Evolutionary conservation across 2,888 invertebrate genomes (phyloP).

Genomic region (Apocheima hispidaria): DNA sequence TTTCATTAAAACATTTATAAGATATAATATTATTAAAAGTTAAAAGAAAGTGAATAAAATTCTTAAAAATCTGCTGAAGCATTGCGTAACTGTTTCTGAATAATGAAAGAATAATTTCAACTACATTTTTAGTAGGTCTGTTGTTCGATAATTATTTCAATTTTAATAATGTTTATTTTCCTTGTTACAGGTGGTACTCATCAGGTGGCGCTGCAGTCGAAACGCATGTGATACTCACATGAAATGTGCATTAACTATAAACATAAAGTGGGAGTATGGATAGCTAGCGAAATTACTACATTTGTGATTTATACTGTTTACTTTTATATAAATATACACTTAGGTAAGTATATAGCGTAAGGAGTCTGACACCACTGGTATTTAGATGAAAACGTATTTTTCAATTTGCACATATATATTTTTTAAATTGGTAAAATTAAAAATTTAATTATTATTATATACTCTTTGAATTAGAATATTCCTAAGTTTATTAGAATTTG

Average conservation of each 20-base stretch:
- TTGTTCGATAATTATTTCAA: not conserved
- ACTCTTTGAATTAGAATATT: constrained; percentile 11
- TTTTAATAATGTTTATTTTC: constrained; percentile 40
- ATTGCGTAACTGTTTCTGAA: not conserved
- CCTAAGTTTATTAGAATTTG: not conserved
- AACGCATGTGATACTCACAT: constrained; percentile 67
- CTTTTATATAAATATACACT: constrained; percentile 54
- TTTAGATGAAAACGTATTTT: constrained; percentile 36
- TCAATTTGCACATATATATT: not conserved
- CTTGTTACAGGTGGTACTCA: constrained; percentile 71
- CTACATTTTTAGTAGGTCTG: not conserved
- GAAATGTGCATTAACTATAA: constrained; percentile 68
- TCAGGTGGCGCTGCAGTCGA: constrained; percentile 50
- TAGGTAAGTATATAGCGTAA: constrained; percentile 25
- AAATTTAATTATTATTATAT: constrained; percentile 3
- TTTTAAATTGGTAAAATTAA: not conserved
- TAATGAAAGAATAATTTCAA: too few species aligned
- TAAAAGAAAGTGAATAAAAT: too few species aligned
- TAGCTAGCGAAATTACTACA: constrained; percentile 79
- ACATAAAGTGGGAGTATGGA: constrained; percentile 64
- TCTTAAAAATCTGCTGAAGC: too few species aligned
- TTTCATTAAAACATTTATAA: too few species aligned
- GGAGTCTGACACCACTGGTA: constrained; percentile 24
- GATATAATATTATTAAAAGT: too few species aligned
- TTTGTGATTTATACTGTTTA: constrained; percentile 78